Percentiles rank a stretch among this genome's conserved stretches.
Conservation (phyloP, 2,888 invertebrate species). For the Spodoptera picta region DNA sequence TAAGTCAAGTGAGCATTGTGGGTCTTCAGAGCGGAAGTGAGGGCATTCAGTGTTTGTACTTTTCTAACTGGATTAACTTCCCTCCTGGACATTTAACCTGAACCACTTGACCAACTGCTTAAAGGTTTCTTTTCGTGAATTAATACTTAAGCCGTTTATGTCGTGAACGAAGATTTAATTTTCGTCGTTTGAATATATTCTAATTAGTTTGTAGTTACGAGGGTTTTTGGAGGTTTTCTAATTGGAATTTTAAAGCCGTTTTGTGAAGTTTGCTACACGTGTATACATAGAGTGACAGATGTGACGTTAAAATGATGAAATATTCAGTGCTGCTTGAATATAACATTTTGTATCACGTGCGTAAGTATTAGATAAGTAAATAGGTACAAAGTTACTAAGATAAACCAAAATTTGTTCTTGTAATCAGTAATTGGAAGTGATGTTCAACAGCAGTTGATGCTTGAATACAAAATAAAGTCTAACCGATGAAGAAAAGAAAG, state of each 20-base stretch:
- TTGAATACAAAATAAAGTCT: not conserved
- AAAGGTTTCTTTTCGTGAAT: slow-evolving; percentile 83
- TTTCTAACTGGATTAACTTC: slow-evolving; percentile 86
- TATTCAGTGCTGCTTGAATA: too few relatives aligned
- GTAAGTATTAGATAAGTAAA: too few relatives aligned
- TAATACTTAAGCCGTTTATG: slow-evolving; percentile 71
- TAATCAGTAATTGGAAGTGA: not conserved
- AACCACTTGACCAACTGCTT: slow-evolving; percentile 83
- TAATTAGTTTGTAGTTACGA: slow-evolving; percentile 19
- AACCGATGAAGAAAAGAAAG: slow-evolving; percentile 7
- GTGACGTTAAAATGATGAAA: too few relatives aligned
- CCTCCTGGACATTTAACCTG: slow-evolving; percentile 83
- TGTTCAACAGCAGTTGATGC: not conserved
- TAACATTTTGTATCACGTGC: too few relatives aligned
- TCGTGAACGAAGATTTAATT: slow-evolving; percentile 50
- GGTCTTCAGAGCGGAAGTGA: slow-evolving; percentile 85
- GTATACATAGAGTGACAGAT: too few relatives aligned
- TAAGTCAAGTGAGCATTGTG: slow-evolving; percentile 80
- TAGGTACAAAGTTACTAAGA: too few relatives aligned
- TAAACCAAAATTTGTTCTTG: not conserved
- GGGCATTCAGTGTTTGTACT: slow-evolving; percentile 86
- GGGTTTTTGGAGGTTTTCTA: not conserved
- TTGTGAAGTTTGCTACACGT: too few relatives aligned
- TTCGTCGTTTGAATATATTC: slow-evolving; percentile 40
- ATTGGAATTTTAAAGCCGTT: slow-evolving; percentile 5